These are phyloP conservation scores for Aegotheles bennettii DNA, from an alignment of 2,113 vertebrate genomes.

Conservation along the genomic window DNA sequence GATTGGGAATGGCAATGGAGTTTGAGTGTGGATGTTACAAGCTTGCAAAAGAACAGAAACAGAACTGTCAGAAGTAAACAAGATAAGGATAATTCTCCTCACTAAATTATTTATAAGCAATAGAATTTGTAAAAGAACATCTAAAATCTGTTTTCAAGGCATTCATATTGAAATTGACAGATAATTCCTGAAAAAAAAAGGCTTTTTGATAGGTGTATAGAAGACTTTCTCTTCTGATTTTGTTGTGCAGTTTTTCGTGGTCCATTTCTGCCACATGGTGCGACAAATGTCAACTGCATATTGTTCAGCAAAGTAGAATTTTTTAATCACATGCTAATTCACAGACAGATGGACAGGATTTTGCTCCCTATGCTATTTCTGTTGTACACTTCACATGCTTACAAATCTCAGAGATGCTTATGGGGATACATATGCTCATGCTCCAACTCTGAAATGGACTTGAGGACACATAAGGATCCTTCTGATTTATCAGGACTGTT, in stretches of 20 bases:
- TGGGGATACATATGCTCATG: background rate
- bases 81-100: background rate
- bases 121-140: background rate
- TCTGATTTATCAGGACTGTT: background rate
- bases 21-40: background rate
- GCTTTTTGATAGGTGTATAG: background rate
- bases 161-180: background rate
- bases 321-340: slow-evolving; percentile 21
- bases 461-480: background rate
- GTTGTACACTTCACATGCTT: background rate
- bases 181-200: background rate
- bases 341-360: slow-evolving; percentile 34
- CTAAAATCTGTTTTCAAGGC: background rate
- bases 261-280: background rate
- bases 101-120: background rate
- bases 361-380: slow-evolving; percentile 6
- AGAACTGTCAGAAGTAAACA: background rate
- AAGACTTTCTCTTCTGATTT: background rate
- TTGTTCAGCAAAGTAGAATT: background rate
- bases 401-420: background rate
- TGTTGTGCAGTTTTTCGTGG: background rate
- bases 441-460: background rate
- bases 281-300: background rate
- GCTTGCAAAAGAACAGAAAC: background rate
- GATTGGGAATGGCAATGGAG: background rate